These are phyloP conservation scores for Opisthograptis luteolata DNA, from an alignment of 2,888 invertebrate genomes.

Conservation along the genomic window DNA sequence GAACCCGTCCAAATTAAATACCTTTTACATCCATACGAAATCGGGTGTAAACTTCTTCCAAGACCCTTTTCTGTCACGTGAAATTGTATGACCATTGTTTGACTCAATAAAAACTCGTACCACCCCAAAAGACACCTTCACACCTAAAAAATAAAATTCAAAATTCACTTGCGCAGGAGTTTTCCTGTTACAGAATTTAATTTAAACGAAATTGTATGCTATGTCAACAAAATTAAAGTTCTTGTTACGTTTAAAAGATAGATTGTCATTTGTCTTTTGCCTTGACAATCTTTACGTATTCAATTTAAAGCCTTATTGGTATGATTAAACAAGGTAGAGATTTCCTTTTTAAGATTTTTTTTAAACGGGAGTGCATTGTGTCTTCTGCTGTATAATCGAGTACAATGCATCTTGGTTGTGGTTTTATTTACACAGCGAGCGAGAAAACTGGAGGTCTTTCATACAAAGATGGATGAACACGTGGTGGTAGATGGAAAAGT, in stretches of 20 bases:
- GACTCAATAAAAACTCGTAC: neutral
- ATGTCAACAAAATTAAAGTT: slow-evolving; percentile 18
- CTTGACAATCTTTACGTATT: slow-evolving; percentile 1
- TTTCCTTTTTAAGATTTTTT: slow-evolving; percentile 10
- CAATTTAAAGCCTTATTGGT: slow-evolving; percentile 5
- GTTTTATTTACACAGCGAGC: slow-evolving; percentile 25
- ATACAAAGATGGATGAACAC: neutral
- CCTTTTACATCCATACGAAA: slow-evolving; percentile 47
- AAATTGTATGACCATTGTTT: slow-evolving; percentile 63
- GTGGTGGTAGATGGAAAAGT: too few relatives aligned
- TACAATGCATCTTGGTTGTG: slow-evolving; percentile 25
- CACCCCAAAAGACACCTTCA: slow-evolving; percentile 26
- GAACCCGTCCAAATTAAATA: slow-evolving; percentile 35
- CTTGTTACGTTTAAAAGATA: slow-evolving; percentile 18
- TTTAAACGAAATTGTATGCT: slow-evolving; percentile 20
- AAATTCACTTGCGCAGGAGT: slow-evolving; percentile 15
- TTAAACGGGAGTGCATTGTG: slow-evolving; percentile 50
- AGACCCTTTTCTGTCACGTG: slow-evolving; percentile 52
- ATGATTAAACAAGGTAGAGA: slow-evolving; percentile 15
- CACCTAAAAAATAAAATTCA: neutral
- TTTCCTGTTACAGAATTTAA: slow-evolving; percentile 8
- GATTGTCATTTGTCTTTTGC: slow-evolving; percentile 14
- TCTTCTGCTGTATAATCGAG: slow-evolving; percentile 44
- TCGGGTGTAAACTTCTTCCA: slow-evolving; percentile 43
- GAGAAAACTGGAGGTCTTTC: neutral